Base-by-base conservation (phyloP, 1,140 invertebrate species). In the Drosophila nigromelanica region DNA sequence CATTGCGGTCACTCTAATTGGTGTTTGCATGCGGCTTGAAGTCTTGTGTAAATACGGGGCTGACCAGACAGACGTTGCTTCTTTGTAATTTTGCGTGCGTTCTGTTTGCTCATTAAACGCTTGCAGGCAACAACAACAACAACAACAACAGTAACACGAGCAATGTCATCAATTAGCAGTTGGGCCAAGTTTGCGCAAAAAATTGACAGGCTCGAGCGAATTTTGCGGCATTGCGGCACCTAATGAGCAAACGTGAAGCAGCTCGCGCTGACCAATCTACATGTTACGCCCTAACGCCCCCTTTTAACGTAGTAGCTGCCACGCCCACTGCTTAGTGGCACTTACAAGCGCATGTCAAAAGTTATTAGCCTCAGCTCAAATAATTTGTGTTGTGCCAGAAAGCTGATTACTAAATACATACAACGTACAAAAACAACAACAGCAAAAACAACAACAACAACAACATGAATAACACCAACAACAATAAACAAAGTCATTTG, bases 51-150 rank as follows among this genome's bases (percentile, higher is more conserved):
- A 87, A 87, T 61, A 87, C 63, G 67, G 63, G 60, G 60, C 70
- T 82, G 83, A 83, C 83, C 82, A 79, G 27, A 62, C 68, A 58
- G 64, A 54, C 70, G 24, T 37, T 73, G 56, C 67, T 71, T 74
- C 72, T 86, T 86, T 86, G 82, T 82, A 76, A 86, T 86, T 86
- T 86, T 83, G 83, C 83, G 79, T 89, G 79, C 83, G 79, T 89
- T 86, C 61, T 89, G 83, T 89, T 89, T 89, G 83, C 83, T 89
- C 83, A 89, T 89, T 89, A 89, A 89, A 89, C 79, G 83, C 79
- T 80, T 79, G 76, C 72, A 51, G 74, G 24, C 66, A 67, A 47
- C 56, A 61, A 21, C 21, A 35, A 1, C 39, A 48, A 7, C 48
- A 60, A 21, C 11, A 51, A 48, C 24, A 61, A 42, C 52, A 61